phyloP scores from a whole-genome alignment of 2,113 vertebrate genomes.

The Eulemur rufifrons region DNA sequence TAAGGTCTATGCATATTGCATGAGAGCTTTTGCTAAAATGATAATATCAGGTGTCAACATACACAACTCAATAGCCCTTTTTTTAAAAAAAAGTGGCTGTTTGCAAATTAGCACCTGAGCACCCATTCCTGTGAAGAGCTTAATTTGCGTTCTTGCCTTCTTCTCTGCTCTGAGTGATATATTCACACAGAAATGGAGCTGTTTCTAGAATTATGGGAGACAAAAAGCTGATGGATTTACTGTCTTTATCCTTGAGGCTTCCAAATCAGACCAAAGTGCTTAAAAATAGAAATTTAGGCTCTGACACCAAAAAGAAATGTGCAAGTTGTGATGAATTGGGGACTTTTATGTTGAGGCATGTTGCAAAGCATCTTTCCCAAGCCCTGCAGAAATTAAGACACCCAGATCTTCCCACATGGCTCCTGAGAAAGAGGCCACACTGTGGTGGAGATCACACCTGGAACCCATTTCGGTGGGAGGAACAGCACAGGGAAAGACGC shows the following conservation, averaged over 20 bases:
- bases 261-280: not conserved
- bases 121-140: slow-evolving; percentile 48
- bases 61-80: slow-evolving; percentile 43
- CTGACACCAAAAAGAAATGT: not conserved
- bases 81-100: slow-evolving; percentile 47
- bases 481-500: not conserved
- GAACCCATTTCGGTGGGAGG: not conserved
- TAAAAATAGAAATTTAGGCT: not conserved
- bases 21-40: not conserved
- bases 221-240: not conserved
- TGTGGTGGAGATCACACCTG: too few relatives aligned
- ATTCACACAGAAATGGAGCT: not conserved
- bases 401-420: not conserved
- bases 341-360: not conserved
- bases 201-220: not conserved
- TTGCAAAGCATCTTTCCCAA: not conserved
- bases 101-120: slow-evolving; percentile 77
- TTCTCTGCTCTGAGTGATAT: not conserved
- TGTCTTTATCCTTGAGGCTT: not conserved
- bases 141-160: slow-evolving; percentile 25
- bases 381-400: not conserved
- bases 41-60: slow-evolving; percentile 54
- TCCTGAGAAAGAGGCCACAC: not conserved
- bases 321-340: not conserved
- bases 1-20: slow-evolving; percentile 11